These are phyloP conservation scores for Prietella phreatophila DNA, from an alignment of 2,113 vertebrate species.

Conservation along the genomic window DNA sequence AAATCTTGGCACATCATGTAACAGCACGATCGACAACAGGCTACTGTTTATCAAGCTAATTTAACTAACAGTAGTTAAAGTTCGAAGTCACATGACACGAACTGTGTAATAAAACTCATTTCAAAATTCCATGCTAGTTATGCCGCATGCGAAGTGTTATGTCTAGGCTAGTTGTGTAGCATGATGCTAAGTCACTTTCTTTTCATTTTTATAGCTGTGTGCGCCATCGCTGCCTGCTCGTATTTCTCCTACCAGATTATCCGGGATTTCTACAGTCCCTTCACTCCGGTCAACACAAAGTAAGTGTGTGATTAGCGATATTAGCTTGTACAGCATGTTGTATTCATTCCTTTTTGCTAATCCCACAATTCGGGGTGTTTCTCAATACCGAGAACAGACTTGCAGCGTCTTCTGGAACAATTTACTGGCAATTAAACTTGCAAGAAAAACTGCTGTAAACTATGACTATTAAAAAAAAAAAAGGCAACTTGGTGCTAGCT, in stretches of 20 bases:
- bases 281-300: slow-evolving; percentile 79
- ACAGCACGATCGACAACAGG: no score
- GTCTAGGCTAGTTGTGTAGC: not conserved
- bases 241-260: slow-evolving; percentile 83
- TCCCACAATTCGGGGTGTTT: not conserved
- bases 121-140: not conserved
- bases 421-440: no score
- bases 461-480: no score
- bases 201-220: slow-evolving; percentile 70
- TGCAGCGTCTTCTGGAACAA: not conserved
- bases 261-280: slow-evolving; percentile 77
- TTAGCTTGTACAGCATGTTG: not conserved
- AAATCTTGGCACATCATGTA: no score
- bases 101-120: not conserved
- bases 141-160: no score
- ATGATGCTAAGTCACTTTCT: no score
- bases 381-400: not conserved
- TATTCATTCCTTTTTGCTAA: not conserved
- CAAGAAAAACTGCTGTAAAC: no score
- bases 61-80: not conserved
- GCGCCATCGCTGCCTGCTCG: slow-evolving; percentile 75
- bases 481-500: no score
- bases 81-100: not conserved
- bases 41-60: not conserved
- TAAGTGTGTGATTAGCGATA: slow-evolving; percentile 59